Evolutionary conservation across 2,113 vertebrate genomes (phyloP), one percentile per base, ranked within the genome.

Genomic region (Myiozetetes cayanensis): DNA sequence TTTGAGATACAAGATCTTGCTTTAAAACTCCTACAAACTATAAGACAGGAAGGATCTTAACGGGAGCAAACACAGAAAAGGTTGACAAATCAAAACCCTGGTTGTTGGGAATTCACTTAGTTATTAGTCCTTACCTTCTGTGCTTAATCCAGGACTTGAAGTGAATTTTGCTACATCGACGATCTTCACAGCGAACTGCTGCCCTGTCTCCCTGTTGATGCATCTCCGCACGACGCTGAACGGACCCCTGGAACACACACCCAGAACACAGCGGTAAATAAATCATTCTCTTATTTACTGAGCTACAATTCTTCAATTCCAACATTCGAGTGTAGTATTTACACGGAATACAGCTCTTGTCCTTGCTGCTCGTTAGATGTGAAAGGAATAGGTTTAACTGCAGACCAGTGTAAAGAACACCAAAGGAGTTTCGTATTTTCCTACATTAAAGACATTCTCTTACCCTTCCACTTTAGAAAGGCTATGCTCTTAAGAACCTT

Each of bases 81-180:
- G 8, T 6, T 66, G 43, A 62, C 12, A 62, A 58, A 85, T 18
- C 1, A 33, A 67, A 87, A 70, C 31, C 6, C 2, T 33, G 4
- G 19, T 53, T 31, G 16, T 27, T 71, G 58, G 66, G 18, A 67
- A 61, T 50, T 53, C 41, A 16, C 16, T 56, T 50, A 28, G 73
- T 50, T 67, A 28, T 63, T 39, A 8, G 1, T 81, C 93, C 98
- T 98, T 98, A 99, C 99, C 99, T 98, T 99, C 99, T 93, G 99
- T 99, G 98, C 99, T 99, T 98, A 99, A 99, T 89, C 99, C 99
- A 89, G 99, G 99, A 94, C 99, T 99, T 98, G 99, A 99, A 86
- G 99, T 99, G 97, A 99, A 99, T 98, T 99, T 99, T 97, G 99
- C 99, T 98, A 99, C 99, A 95, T 99, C 99, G 96, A 99, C 99